A percentile compares a stretch with the other conserved stretches of the same genome.
Evolutionary conservation across 2,888 invertebrate species (phyloP).

Genomic region (Bedellia somnulentella): DNA sequence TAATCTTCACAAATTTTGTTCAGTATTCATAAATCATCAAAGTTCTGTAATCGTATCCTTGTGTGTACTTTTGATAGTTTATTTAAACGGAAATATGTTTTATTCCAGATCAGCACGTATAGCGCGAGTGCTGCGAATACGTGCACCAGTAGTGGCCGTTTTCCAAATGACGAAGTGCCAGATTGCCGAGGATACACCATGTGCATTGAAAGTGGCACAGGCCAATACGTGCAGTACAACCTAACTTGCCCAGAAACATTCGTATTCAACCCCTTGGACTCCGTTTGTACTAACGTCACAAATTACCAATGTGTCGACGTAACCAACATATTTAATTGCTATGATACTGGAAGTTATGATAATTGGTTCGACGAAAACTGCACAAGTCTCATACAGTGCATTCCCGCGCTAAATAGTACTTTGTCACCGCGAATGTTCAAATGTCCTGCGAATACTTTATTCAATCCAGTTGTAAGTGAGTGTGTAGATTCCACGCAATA

Average conservation of each 20-base stretch:
- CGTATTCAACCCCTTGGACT: constrained; percentile 32
- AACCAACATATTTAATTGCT: constrained; percentile 18
- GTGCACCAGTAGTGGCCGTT: constrained; percentile 31
- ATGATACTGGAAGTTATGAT: constrained; percentile 19
- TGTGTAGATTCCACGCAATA: constrained; percentile 24
- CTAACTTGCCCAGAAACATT: constrained; percentile 32
- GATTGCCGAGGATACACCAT: constrained; percentile 40
- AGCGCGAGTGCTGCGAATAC: too few relatives aligned
- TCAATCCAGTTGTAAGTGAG: constrained; percentile 14
- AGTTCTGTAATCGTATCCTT: too few relatives aligned
- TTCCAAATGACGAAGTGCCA: constrained; percentile 24
- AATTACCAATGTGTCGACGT: constrained; percentile 28
- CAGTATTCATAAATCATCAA: too few relatives aligned
- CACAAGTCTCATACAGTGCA: constrained; percentile 26
- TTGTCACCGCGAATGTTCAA: constrained; percentile 25
- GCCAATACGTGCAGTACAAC: constrained; percentile 26
- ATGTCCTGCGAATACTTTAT: constrained; percentile 24
- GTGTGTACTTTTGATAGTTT: too few relatives aligned
- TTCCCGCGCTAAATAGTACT: constrained; percentile 21
- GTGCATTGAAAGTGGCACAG: constrained; percentile 24
- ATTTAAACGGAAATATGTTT: too few relatives aligned
- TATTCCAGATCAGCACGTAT: too few relatives aligned
- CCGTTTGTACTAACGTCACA: constrained; percentile 34
- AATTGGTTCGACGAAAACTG: constrained; percentile 18
- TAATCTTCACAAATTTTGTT: too few relatives aligned